Conservation (phyloP, 2,888 invertebrate species). For the Dascillus cervinus region DNA sequence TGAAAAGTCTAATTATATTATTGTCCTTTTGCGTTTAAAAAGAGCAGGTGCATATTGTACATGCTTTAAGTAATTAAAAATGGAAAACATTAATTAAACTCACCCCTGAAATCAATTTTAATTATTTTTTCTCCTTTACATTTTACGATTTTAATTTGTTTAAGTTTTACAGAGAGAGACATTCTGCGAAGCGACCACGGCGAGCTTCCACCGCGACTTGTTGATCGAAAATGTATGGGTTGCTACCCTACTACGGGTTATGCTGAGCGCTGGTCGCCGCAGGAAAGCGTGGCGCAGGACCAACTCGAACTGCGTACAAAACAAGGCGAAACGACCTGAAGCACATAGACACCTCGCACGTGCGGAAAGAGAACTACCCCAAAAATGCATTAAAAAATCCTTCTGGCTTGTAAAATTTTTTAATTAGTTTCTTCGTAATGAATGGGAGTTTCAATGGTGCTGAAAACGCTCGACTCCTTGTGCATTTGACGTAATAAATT, state of each 20-base stretch:
- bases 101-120: constrained; percentile 71
- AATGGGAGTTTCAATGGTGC: too few relatives aligned
- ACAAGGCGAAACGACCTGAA: constrained; percentile 4
- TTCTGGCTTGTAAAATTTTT: too few relatives aligned
- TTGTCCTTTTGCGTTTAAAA: too few relatives aligned
- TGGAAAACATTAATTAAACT: constrained; percentile 30
- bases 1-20: too few relatives aligned
- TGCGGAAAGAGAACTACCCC: too few relatives aligned
- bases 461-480: too few relatives aligned
- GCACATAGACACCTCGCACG: too few relatives aligned
- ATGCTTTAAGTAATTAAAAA: constrained; percentile 5
- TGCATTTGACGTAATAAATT: too few relatives aligned
- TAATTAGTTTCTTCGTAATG: too few relatives aligned
- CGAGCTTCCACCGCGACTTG: constrained; percentile 2
- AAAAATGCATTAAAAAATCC: too few relatives aligned
- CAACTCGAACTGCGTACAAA: constrained; percentile 5
- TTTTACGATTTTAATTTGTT: constrained; percentile 61
- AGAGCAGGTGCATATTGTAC: too few relatives aligned
- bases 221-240: background rate
- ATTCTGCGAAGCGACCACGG: constrained; percentile 44
- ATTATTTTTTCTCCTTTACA: constrained; percentile 60
- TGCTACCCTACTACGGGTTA: background rate
- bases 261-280: background rate
- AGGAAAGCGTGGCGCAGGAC: too few relatives aligned
- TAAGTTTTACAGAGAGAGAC: constrained; percentile 61